Conservation (phyloP, 2,888 invertebrate species). For the Poecilobothrus nobilitatus region DNA sequence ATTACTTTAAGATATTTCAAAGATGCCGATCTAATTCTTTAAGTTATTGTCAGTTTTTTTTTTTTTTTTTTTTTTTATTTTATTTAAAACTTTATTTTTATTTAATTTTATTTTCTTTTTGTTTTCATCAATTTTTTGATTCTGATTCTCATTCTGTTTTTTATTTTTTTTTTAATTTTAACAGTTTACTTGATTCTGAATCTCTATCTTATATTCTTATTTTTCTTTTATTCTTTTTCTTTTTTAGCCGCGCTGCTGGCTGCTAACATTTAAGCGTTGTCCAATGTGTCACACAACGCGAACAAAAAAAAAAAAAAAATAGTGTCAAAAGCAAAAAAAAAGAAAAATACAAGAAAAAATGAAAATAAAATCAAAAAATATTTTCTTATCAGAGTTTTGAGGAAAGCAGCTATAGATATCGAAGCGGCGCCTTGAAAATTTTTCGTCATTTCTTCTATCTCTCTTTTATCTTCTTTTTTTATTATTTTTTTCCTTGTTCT, state of each 20-base stretch:
- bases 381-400: neutral
- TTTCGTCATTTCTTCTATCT: neutral
- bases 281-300: neutral
- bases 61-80: too few relatives aligned
- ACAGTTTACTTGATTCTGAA: too few relatives aligned
- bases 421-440: slow-evolving; percentile 1
- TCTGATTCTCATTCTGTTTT: too few relatives aligned
- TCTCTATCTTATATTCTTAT: too few relatives aligned
- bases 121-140: too few relatives aligned
- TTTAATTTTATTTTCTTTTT: too few relatives aligned
- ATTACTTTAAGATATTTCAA: slow-evolving; percentile 2
- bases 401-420: neutral
- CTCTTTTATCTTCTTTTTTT: neutral
- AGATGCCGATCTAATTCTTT: neutral
- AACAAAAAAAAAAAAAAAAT: neutral
- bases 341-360: too few relatives aligned
- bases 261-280: neutral
- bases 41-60: too few relatives aligned
- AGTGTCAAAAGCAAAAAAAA: neutral
- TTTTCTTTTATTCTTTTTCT: too few relatives aligned
- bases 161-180: too few relatives aligned
- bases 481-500: neutral
- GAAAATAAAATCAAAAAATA: too few relatives aligned
- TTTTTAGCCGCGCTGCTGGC: neutral
- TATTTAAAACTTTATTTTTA: too few relatives aligned